Evolutionary conservation across 2,113 vertebrate genomes (phyloP).

Genomic region (Glaucidium brasilianum): DNA sequence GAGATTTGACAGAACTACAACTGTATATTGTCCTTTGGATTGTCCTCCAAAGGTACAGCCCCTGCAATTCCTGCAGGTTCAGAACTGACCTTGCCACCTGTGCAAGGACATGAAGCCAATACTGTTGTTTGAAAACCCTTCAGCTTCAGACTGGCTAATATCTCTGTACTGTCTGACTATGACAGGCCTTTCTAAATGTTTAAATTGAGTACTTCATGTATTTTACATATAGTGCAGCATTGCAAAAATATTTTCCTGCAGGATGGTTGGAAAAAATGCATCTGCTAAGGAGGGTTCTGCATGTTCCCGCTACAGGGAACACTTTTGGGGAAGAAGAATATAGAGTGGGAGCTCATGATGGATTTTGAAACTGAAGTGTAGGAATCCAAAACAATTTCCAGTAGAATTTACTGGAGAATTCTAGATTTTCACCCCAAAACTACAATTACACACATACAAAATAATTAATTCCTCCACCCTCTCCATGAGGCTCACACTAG

Average conservation of each 20-base stretch:
- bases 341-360: accelerated
- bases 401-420: background rate
- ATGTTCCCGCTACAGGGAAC: accelerated
- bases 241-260: background rate
- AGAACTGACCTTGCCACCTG: background rate
- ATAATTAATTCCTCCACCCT: background rate
- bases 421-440: background rate
- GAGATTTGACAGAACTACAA: background rate
- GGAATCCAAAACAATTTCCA: background rate
- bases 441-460: background rate
- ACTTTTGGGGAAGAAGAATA: background rate
- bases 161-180: background rate
- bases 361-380: background rate
- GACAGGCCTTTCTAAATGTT: background rate
- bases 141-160: background rate
- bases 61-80: background rate
- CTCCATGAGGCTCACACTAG: background rate
- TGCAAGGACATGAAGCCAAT: background rate
- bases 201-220: background rate
- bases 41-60: background rate
- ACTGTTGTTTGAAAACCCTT: background rate
- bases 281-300: background rate
- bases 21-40: background rate
- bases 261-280: background rate
- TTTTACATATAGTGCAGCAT: background rate